Base-by-base conservation (phyloP, 2,797 vertebrate genomes). In the Nannoperca australis region DNA sequence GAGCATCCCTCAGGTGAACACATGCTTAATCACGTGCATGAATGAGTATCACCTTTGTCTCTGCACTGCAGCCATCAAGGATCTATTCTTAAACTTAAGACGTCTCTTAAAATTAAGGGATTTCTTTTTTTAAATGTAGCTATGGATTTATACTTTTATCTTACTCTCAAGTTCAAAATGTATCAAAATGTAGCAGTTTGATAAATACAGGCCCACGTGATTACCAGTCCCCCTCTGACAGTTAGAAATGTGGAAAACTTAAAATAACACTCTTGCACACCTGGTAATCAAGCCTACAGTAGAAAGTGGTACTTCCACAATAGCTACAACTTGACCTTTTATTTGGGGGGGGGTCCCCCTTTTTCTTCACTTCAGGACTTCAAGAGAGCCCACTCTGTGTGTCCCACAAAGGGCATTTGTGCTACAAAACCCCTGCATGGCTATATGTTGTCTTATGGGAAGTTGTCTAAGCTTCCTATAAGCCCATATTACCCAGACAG, bases 401-500 rank as follows among this genome's bases (percentile, higher is more conserved):
- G 34, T 61, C 61, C 82, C 67, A 91, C 88, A 91, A 89, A 86
- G 86, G 55, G 34, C 76, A 64, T 83, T 84, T 91, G 84, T 93
- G 81, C 79, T 42, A 34, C 20, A 13, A 85, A 85, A 79, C 74
- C 86, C 32, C 76, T 59, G 88, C 88, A 71, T 79, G 79, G 59
- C 63, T 78, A 73, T 50, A 18, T 92, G 91, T 90, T 93, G 86
- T 91, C 82, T 90, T 91, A 88, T 76, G 91, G 92, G 89, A 94
- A 87, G 87, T 78, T 84, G 78, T 85, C 88, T 91, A 93, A 94
- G 90, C 88, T 80, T 73, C 73, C 67, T 65, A 64, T 93, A 93
- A 93, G 70, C 84, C 87, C 68, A 42, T 78, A 79, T 92, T 86
- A 91, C 88, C 81, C 88, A 83, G 74, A 87, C 85, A 86, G 91